These are phyloP conservation scores for Baronia brevicornis DNA, from an alignment of 2,888 invertebrate genomes.

Conservation along the genomic window DNA sequence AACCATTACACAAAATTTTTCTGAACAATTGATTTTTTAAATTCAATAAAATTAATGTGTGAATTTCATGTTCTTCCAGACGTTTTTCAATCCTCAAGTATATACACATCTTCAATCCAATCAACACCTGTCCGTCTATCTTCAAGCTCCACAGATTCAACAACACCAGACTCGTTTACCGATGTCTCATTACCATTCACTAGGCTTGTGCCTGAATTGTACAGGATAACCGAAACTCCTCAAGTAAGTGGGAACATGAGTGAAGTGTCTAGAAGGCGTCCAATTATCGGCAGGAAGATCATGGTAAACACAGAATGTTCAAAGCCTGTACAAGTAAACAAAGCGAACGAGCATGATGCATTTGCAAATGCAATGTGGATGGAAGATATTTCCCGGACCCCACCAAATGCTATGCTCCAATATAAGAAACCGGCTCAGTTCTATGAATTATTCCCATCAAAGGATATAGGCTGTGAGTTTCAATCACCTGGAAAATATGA, in stretches of 20 bases:
- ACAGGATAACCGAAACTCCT: conserved; percentile 15
- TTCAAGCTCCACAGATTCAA: conserved; percentile 56
- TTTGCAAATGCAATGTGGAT: too few relatives aligned
- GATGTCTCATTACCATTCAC: conserved; percentile 25
- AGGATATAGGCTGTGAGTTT: conserved; percentile 32
- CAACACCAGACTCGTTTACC: conserved; percentile 53
- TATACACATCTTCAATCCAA: conserved; percentile 28
- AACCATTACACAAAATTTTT: too few relatives aligned
- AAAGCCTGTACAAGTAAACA: conserved; percentile 1
- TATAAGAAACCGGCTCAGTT: conserved; percentile 18
- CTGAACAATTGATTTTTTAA: conserved; percentile 1
- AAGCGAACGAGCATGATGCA: conserved; percentile 3
- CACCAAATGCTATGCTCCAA: conserved; percentile 25
- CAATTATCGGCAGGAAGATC: conserved; percentile 52
- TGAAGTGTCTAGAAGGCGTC: conserved; percentile 27
- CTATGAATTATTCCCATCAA: conserved; percentile 50
- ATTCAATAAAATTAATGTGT: background rate
- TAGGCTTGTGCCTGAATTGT: conserved; percentile 14
- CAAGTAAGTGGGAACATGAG: conserved; percentile 24
- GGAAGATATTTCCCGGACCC: conserved; percentile 21
- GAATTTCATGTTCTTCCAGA: conserved; percentile 29
- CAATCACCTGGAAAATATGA: conserved; percentile 28
- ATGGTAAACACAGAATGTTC: conserved; percentile 24
- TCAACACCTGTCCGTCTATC: conserved; percentile 36
- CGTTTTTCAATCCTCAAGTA: conserved; percentile 21